Evolutionary conservation across 2,113 vertebrate genomes (phyloP).

Genomic region (Plectropomus leopardus): DNA sequence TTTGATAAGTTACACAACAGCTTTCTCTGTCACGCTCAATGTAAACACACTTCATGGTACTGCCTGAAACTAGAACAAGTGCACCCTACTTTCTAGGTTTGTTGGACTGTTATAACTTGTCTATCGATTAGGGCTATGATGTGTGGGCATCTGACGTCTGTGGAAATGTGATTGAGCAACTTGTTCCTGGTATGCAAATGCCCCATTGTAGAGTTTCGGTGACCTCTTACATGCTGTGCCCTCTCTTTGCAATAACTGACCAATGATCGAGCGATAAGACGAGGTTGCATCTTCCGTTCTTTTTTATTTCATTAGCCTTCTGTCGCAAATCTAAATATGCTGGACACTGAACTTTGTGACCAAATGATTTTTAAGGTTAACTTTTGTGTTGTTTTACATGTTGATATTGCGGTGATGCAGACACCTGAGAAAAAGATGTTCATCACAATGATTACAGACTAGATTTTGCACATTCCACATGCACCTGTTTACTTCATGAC

Average conservation of each 20-base stretch:
- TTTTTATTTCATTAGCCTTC: slow-evolving; percentile 13
- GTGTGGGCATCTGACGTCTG: neutral
- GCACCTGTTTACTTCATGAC: slow-evolving; percentile 5
- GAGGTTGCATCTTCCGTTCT: neutral
- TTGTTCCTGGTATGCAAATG: neutral
- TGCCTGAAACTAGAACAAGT: slow-evolving; percentile 17
- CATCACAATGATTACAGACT: neutral
- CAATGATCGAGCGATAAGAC: neutral
- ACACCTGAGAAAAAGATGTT: neutral
- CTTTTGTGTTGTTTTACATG: slow-evolving; percentile 2
- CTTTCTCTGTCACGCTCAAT: neutral
- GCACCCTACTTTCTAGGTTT: neutral
- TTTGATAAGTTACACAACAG: neutral
- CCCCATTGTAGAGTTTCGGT: neutral
- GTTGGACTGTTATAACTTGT: neutral
- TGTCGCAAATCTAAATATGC: slow-evolving; percentile 28
- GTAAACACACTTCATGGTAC: neutral
- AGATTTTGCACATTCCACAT: slow-evolving; percentile 45
- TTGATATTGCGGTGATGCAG: neutral
- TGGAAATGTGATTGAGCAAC: neutral
- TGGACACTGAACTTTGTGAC: slow-evolving; percentile 44
- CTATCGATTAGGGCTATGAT: neutral
- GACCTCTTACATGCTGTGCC: slow-evolving; percentile 14
- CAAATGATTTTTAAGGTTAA: slow-evolving; percentile 30
- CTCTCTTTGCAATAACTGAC: slow-evolving; percentile 53